These are phyloP conservation scores for Ceyx margarethae DNA, from an alignment of 2,113 vertebrate genomes.

Conservation along the genomic window DNA sequence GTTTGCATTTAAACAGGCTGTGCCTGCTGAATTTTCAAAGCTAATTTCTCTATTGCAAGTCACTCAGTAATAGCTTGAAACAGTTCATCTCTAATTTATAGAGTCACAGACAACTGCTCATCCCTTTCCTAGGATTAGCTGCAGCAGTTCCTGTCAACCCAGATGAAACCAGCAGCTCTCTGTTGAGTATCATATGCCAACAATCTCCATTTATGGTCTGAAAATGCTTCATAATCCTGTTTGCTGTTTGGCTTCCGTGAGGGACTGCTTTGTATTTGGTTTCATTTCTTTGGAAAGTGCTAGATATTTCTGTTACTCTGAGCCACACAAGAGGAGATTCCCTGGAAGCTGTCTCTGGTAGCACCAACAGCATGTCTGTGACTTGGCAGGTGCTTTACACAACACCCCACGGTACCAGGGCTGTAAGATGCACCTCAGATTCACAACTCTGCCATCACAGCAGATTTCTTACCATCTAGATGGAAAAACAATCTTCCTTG, in stretches of 20 bases:
- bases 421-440: conserved; percentile 72
- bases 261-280: not conserved
- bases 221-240: not conserved
- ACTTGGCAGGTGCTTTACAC: conserved; percentile 60
- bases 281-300: not conserved
- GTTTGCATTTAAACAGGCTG: conserved; percentile 35
- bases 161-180: not conserved
- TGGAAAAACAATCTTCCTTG: not conserved
- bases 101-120: not conserved
- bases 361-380: not conserved
- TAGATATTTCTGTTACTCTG: not conserved
- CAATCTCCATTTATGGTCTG: not conserved
- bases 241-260: not conserved
- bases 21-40: conserved; percentile 46
- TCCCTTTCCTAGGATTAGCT: conserved; percentile 22
- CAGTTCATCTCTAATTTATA: not conserved
- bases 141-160: conserved; percentile 15
- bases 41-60: not conserved
- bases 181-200: not conserved
- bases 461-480: conserved; percentile 4
- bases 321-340: not conserved
- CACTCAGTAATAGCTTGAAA: not conserved
- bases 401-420: conserved; percentile 69
- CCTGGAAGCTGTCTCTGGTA: not conserved
- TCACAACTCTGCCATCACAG: conserved; percentile 52